Base-by-base conservation (phyloP, 2,113 vertebrate species). In the Corythornis cristatus region DNA sequence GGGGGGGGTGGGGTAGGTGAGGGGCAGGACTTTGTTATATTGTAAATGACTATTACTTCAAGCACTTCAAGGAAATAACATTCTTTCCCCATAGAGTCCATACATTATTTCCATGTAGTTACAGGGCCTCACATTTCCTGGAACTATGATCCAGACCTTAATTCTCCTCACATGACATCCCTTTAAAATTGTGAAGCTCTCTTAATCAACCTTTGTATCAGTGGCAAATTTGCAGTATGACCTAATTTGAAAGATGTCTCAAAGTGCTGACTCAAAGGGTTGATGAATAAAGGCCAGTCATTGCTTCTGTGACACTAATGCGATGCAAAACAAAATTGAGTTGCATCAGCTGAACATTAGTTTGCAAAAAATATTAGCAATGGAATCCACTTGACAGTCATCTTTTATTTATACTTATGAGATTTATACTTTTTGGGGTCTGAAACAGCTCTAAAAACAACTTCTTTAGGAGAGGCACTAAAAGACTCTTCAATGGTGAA, bases 201-300 rank as follows among this genome's bases (percentile, higher is more conserved):
- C 97, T 98, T 98, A 98, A 98, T 98, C 98, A 98, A 98, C 97
- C 97, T 97, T 97, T 98, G 96, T 97, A 98, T 97, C 97, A 97
- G 96, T 7, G 31, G 96, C 97, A 96, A 97, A 98, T 98, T 97
- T 97, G 97, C 97, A 95, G 95, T 97, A 95, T 98, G 97, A 98
- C 97, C 97, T 98, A 98, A 98, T 98, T 97, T 96, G 97, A 98
- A 97, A 96, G 97, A 97, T 93, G 97, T 97, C 98, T 97, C 78
- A 89, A 98, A 98, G 96, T 97, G 98, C 98, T 98, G 98, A 98
- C 98, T 98, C 97, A 98, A 97, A 97, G 87, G 96, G 95, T 97
- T 97, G 92, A 96, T 97, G 97, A 98, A 97, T 97, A 97, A 98
- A 97, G 91, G 96, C 95, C 93, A 93, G 97, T 97, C 97, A 94